Evolutionary conservation across 2,797 vertebrate genomes (phyloP), one percentile per base, ranked within the genome.

Genomic region (Nannoperca australis): DNA sequence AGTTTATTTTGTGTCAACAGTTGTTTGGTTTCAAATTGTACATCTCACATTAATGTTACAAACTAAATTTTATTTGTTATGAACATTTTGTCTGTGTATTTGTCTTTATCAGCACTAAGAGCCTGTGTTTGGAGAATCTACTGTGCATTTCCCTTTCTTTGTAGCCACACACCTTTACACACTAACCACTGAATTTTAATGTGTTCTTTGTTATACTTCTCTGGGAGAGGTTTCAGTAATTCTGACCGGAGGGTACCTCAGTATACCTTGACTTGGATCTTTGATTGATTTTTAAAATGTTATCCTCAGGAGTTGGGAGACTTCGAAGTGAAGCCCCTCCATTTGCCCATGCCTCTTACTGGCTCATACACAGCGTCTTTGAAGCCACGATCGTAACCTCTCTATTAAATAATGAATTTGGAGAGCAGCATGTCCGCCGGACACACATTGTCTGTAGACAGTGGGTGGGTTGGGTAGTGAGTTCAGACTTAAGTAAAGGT

Each of bases 391-490:
- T 51, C 18, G 1, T 77, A 81, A 85, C 77, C 68, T 79, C 61
- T 79, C 50, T 71, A 40, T 78, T 91, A 81, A 91, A 92, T 90
- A 85, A 91, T 91, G 62, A 81, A 90, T 85, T 61, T 79, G 18
- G 44, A 55, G 55, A 85, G 47, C 22, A 55, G 81, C 75, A 61
- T 60, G 71, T 76, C 73, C 78, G 51, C 56, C 14, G 63, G 65
- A 78, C 66, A 49, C 70, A 59, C 40, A 44, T 56, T 62, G 78
- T 68, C 60, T 44, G 47, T 45, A 36, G 68, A 63, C 9, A 11
- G 73, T 54, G 50, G 22, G 55, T 22, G 32, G 61, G 42, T 61
- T 42, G 5, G 55, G 38, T 18, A 51, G 45, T 34, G 51, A 42
- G 59, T 65, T 73, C 56, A 76, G 18, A 56, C 51, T 40, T 20